Conservation (phyloP, 2,113 vertebrate genomes). For the Dasyprocta punctata region DNA sequence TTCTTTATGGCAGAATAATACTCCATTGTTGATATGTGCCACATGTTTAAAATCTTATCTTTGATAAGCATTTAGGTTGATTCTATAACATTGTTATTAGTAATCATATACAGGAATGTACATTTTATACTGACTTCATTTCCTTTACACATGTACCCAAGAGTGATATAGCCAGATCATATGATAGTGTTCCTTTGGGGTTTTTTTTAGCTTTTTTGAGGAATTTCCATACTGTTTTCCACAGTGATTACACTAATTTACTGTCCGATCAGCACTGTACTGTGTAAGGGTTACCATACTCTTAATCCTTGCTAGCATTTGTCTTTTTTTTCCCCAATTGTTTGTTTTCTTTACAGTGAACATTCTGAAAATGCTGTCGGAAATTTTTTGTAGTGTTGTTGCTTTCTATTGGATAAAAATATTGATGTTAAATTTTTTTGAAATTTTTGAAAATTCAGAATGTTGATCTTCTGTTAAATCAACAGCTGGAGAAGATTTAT, state of each 20-base stretch:
- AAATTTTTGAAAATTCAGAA: background rate
- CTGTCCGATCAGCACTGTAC: background rate
- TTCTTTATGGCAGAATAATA: background rate
- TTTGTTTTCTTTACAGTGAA: background rate
- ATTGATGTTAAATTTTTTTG: background rate
- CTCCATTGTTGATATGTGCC: background rate
- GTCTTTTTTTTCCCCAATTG: fast-evolving
- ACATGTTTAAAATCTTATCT: background rate
- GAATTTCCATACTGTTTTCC: background rate
- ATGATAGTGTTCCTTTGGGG: background rate
- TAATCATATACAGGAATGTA: background rate
- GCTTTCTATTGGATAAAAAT: background rate
- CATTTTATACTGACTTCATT: background rate
- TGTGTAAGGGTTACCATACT: background rate
- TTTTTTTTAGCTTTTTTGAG: background rate
- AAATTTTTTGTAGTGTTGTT: background rate
- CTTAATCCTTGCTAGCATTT: background rate
- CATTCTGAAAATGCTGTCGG: background rate
- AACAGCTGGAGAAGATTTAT: background rate
- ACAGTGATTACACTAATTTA: background rate
- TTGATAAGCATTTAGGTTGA: background rate
- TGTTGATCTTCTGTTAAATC: background rate
- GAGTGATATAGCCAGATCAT: background rate
- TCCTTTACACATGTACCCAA: background rate
- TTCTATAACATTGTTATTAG: background rate